Evolutionary conservation across 2,888 invertebrate species (phyloP).

Genomic region (Lasioglossum leucozonium): DNA sequence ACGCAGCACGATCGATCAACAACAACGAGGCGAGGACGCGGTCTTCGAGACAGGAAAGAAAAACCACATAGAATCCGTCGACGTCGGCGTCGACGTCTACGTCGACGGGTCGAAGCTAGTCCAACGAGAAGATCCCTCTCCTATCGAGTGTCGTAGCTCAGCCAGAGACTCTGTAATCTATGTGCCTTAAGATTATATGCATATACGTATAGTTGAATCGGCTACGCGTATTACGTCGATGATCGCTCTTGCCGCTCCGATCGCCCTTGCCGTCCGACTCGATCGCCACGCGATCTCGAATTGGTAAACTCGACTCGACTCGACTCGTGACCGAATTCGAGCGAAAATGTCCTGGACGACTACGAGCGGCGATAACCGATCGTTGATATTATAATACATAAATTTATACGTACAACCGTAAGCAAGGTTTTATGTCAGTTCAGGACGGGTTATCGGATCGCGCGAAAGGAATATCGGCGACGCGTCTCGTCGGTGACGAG

Average conservation of each 20-base stretch:
- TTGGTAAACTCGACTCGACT: conserved; percentile 2
- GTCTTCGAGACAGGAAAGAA: conserved; percentile 3
- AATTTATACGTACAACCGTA: neutral
- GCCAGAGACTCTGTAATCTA: conserved; percentile 61
- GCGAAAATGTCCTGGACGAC: neutral
- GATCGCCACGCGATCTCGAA: conserved; percentile 1
- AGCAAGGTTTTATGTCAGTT: neutral
- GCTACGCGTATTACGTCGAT: conserved; percentile 27
- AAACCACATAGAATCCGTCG: conserved; percentile 10
- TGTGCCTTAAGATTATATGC: conserved; percentile 64
- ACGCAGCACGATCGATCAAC: neutral
- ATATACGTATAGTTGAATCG: conserved; percentile 26
- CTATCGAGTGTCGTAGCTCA: conserved; percentile 60
- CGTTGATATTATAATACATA: neutral
- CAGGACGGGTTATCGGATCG: conserved; percentile 14
- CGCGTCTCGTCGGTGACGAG: neutral
- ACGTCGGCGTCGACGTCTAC: neutral
- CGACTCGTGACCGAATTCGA: neutral
- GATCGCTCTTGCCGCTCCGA: conserved; percentile 30
- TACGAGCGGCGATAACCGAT: neutral
- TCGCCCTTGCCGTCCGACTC: conserved; percentile 26
- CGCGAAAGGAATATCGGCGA: conserved; percentile 10
- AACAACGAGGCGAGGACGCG: conserved; percentile 7
- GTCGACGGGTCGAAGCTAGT: conserved; percentile 63
- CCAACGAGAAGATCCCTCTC: conserved; percentile 48